Evolutionary conservation across 1,140 invertebrate species (phyloP).

Genomic region (Trichoplusia ni): DNA sequence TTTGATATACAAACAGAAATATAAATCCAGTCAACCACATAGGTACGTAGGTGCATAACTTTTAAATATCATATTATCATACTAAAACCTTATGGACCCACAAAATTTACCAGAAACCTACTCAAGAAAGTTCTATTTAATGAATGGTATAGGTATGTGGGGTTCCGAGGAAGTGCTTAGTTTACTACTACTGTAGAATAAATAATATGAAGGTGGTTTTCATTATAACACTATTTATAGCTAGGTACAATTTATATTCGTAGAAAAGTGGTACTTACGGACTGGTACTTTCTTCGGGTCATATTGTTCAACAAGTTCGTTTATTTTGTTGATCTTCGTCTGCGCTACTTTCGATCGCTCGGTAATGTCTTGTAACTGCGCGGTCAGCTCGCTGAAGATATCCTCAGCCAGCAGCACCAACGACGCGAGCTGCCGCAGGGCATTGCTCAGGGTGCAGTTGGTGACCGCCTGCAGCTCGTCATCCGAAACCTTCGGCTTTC

Average conservation of each 20-base stretch:
- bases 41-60: too few relatives aligned
- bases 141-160: too few relatives aligned
- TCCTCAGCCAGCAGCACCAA: constrained; percentile 89
- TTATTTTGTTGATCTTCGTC: constrained; percentile 83
- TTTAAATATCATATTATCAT: too few relatives aligned
- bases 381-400: constrained; percentile 88
- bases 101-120: too few relatives aligned
- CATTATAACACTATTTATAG: too few relatives aligned
- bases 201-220: too few relatives aligned
- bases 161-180: too few relatives aligned
- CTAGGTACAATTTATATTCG: background rate
- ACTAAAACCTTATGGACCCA: too few relatives aligned
- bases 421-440: constrained; percentile 89
- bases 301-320: constrained; percentile 84
- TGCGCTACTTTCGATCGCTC: constrained; percentile 85
- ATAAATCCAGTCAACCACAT: too few relatives aligned
- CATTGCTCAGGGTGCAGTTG: constrained; percentile 89
- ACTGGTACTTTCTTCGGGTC: constrained; percentile 91
- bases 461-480: constrained; percentile 88
- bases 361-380: constrained; percentile 85
- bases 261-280: constrained; percentile 85
- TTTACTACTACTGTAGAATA: too few relatives aligned
- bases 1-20: too few relatives aligned
- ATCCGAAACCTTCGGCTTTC: constrained; percentile 83
- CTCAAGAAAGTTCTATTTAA: too few relatives aligned